These are phyloP conservation scores for Hirundo rustica DNA, from an alignment of 2,797 vertebrate species.

Conservation along the genomic window DNA sequence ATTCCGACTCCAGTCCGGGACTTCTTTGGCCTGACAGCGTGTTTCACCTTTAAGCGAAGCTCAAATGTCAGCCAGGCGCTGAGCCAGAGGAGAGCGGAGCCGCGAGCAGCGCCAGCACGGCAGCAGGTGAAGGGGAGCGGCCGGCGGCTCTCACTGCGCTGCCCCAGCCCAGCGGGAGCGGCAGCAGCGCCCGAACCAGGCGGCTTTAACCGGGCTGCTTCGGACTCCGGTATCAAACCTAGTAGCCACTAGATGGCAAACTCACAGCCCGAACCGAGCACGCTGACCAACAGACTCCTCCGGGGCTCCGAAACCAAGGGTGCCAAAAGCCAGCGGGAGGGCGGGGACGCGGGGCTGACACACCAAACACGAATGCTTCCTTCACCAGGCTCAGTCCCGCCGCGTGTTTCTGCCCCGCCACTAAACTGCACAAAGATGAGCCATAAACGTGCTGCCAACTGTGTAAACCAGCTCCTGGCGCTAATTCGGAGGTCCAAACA, in stretches of 20 bases:
- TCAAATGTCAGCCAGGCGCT: background rate
- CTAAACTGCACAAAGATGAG: background rate
- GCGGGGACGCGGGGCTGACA: background rate
- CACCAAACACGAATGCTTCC: background rate
- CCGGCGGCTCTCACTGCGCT: background rate
- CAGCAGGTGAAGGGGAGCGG: background rate
- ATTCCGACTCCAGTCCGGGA: background rate
- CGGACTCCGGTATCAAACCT: background rate
- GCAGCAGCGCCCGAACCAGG: background rate
- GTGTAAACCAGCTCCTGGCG: background rate
- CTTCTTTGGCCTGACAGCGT: background rate
- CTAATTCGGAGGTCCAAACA: background rate
- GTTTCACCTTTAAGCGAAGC: background rate
- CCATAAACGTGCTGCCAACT: background rate
- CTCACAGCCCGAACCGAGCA: background rate
- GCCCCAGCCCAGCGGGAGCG: background rate
- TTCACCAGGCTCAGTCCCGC: background rate
- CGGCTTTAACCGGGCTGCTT: background rate
- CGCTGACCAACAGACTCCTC: background rate
- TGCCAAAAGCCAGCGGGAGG: background rate
- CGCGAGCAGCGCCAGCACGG: background rate
- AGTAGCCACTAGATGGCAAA: conserved; percentile 68
- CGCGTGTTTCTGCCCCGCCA: background rate
- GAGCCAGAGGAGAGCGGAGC: background rate
- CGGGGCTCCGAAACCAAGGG: background rate